These are phyloP conservation scores for Trichogramma dendrolimi DNA, from an alignment of 2,888 invertebrate genomes.

Conservation along the genomic window DNA sequence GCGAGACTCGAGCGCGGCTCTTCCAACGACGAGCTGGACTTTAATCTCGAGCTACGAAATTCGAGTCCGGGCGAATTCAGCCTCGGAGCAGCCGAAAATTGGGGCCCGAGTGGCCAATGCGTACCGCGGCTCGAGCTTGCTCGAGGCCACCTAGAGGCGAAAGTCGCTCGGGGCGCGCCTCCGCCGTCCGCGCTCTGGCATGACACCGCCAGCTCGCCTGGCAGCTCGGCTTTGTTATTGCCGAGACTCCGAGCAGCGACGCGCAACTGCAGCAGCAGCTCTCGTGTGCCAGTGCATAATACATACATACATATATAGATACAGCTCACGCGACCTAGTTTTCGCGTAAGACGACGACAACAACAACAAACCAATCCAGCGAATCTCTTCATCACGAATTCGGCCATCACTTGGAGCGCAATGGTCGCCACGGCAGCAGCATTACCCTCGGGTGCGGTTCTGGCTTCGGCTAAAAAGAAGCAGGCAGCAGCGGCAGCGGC, in stretches of 20 bases:
- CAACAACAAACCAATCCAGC: background rate
- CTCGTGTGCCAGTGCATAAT: background rate
- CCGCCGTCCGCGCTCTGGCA: slow-evolving; percentile 38
- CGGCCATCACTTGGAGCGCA: background rate
- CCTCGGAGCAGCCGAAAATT: background rate
- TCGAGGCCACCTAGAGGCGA: slow-evolving; percentile 11
- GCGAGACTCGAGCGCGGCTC: background rate
- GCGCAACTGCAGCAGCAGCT: background rate
- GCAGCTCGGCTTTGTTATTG: background rate
- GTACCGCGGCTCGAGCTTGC: slow-evolving; percentile 24
- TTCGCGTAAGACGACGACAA: background rate
- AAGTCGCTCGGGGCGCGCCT: slow-evolving; percentile 33
- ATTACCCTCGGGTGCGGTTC: slow-evolving; percentile 1
- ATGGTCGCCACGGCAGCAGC: slow-evolving; percentile 1
- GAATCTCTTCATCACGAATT: no score
- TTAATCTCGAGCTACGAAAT: no score
- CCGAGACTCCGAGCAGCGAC: background rate
- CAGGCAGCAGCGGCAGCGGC: slow-evolving; percentile 28
- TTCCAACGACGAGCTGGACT: background rate
- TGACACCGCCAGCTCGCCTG: slow-evolving; percentile 9
- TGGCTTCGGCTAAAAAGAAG: slow-evolving; percentile 9
- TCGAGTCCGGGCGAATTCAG: background rate
- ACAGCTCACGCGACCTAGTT: background rate
- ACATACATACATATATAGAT: background rate
- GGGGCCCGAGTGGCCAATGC: slow-evolving; percentile 9